Conservation (phyloP, 2,888 invertebrate species). For the Girardia tigrina region DNA sequence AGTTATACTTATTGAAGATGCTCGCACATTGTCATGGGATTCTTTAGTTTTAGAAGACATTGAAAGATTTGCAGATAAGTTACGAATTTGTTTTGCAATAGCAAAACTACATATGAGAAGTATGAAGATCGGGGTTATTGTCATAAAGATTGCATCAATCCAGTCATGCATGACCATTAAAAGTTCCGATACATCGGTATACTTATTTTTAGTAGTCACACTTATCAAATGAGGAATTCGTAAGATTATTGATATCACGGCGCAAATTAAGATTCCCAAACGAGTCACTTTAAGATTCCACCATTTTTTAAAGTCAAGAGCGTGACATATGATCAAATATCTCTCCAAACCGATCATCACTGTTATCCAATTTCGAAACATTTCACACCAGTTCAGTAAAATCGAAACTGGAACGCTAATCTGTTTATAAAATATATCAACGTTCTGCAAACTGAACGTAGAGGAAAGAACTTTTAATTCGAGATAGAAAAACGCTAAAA, state of each 20-base stretch:
- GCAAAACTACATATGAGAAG: slow-evolving; percentile 25
- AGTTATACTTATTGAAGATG: background rate
- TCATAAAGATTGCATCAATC: slow-evolving; percentile 32
- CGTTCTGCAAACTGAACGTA: background rate
- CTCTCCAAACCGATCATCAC: slow-evolving; percentile 33
- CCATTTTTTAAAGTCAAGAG: slow-evolving; percentile 28
- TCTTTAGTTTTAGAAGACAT: background rate
- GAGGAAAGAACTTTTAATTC: slow-evolving; percentile 17
- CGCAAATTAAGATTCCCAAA: slow-evolving; percentile 1
- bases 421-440: slow-evolving; percentile 1
- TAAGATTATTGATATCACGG: background rate
- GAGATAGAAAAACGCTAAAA: slow-evolving; percentile 19
- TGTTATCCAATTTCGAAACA: slow-evolving; percentile 34
- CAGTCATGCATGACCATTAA: background rate
- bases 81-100: slow-evolving; percentile 25
- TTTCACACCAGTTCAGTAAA: slow-evolving; percentile 33
- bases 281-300: slow-evolving; percentile 25
- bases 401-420: background rate
- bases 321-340: slow-evolving; percentile 32
- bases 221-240: slow-evolving; percentile 26
- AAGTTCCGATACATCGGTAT: background rate
- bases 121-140: slow-evolving; percentile 29
- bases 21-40: slow-evolving; percentile 11
- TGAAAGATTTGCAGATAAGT: slow-evolving; percentile 2
- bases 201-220: background rate